A percentile compares a stretch with the other conserved stretches of the same genome.
Evolutionary conservation across 2,888 invertebrate genomes (phyloP).

Genomic region (Dynastes hyllus): DNA sequence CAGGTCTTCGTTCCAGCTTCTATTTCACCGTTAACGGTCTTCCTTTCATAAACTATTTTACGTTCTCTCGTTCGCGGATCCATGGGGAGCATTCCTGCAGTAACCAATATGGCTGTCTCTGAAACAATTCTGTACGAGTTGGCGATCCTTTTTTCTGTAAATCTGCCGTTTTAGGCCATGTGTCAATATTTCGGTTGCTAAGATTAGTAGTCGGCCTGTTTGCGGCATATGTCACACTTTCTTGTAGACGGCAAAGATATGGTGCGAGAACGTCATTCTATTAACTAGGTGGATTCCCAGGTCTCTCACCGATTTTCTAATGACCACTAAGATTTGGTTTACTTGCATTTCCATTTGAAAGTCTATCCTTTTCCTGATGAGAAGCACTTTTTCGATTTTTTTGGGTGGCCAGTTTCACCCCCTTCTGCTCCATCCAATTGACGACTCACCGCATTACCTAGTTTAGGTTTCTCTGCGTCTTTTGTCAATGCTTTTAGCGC

Average conservation of each 20-base stretch:
- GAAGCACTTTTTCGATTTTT: not conserved
- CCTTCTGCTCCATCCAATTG: conserved; percentile 32
- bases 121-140: conserved; percentile 14
- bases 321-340: too few relatives aligned
- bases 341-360: too few relatives aligned
- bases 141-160: conserved; percentile 10
- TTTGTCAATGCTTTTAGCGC: conserved; percentile 7
- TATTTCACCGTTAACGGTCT: too few relatives aligned
- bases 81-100: conserved; percentile 12
- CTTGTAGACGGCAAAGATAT: too few relatives aligned
- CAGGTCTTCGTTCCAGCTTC: too few relatives aligned
- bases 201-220: too few relatives aligned
- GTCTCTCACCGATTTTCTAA: too few relatives aligned
- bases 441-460: conserved; percentile 49
- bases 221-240: too few relatives aligned
- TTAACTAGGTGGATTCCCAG: not conserved
- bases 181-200: too few relatives aligned
- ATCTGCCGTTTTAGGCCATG: not conserved
- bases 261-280: too few relatives aligned
- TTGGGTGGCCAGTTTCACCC: conserved; percentile 24
- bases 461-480: conserved; percentile 44
- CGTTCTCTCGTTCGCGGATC: conserved; percentile 4
- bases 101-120: not conserved
- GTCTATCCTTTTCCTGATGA: too few relatives aligned
- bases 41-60: too few relatives aligned